phyloP scores from a whole-genome alignment of 1,140 invertebrate species.

The Ips typographus region DNA sequence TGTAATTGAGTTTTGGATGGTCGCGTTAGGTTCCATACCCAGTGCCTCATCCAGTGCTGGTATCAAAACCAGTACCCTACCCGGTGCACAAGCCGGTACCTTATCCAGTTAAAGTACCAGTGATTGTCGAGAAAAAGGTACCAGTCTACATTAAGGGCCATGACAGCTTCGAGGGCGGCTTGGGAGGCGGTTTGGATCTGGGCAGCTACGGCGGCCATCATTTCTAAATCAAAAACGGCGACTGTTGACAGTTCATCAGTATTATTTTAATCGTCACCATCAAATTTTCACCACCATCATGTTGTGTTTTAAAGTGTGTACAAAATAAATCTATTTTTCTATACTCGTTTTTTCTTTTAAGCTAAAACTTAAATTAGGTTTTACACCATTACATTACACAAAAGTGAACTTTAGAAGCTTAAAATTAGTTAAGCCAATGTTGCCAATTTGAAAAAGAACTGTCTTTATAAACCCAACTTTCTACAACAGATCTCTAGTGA shows the following conservation, averaged over 20 bases:
- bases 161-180: constrained; percentile 26
- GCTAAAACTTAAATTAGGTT: no score
- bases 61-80: constrained; percentile 50
- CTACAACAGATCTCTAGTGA: no score
- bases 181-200: constrained; percentile 29
- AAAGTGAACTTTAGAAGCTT: no score
- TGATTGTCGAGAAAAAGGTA: constrained; percentile 42
- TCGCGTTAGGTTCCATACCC: constrained; percentile 39
- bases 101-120: constrained; percentile 52
- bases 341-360: no score
- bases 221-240: constrained; percentile 14
- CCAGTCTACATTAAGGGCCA: constrained; percentile 42
- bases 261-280: constrained; percentile 17
- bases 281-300: constrained; percentile 1
- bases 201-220: constrained; percentile 25
- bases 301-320: constrained; percentile 1
- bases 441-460: no score
- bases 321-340: constrained; percentile 4
- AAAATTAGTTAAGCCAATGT: no score
- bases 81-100: constrained; percentile 51
- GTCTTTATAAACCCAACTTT: no score
- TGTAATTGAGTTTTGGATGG: constrained; percentile 14
- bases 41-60: constrained; percentile 48
- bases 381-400: no score
- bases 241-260: constrained; percentile 11